Conservation (phyloP, 2,888 invertebrate species). For the Anthrax anthrax region DNA sequence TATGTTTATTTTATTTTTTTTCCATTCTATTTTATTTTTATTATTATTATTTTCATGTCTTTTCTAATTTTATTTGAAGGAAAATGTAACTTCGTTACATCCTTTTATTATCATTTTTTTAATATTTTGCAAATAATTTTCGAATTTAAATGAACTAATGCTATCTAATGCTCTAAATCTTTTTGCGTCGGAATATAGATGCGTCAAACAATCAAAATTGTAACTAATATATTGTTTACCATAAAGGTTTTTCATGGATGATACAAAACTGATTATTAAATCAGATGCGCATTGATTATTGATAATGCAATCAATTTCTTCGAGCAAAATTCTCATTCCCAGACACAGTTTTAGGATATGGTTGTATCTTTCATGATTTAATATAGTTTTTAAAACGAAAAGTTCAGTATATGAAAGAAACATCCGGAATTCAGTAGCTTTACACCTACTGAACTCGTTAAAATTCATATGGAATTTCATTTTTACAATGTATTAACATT, state of each 20-base stretch:
- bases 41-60: too few species aligned
- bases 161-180: too few species aligned
- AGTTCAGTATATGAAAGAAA: too few species aligned
- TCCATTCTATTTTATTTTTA: too few species aligned
- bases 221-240: not conserved
- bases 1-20: too few species aligned
- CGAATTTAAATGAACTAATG: too few species aligned
- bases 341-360: constrained; percentile 13
- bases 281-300: not conserved
- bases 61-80: too few species aligned
- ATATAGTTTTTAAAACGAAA: not conserved
- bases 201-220: not conserved
- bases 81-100: too few species aligned
- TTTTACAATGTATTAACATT: not conserved
- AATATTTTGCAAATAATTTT: too few species aligned
- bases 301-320: not conserved
- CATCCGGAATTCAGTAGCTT: constrained; percentile 10
- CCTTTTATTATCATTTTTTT: too few species aligned
- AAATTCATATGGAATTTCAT: not conserved
- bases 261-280: not conserved
- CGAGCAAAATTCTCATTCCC: constrained; percentile 8
- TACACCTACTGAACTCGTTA: not conserved
- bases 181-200: not conserved
- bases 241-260: not conserved
- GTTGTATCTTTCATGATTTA: constrained; percentile 7